Base-by-base conservation (phyloP, 2,113 vertebrate genomes). In the Alces alces region DNA sequence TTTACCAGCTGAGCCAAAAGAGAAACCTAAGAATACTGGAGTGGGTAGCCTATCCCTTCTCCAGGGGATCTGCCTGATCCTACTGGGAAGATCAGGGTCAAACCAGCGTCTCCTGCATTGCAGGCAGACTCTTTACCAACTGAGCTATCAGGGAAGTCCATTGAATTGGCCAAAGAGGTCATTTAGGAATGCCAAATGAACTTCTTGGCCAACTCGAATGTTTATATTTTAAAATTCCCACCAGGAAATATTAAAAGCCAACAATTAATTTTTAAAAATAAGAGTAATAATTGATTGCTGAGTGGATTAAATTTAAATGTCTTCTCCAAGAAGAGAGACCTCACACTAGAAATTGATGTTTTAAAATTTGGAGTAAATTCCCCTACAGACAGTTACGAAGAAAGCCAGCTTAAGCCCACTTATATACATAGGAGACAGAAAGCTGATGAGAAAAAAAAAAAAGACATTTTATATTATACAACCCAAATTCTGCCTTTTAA, bases 291-390 rank as follows among this genome's bases (percentile, higher is more conserved):
- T 86, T 86, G 17, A 57, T 43, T 80, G 12, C 30, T 16, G 2
- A 12, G 8, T 27, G 9, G 30, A 52, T 60, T 66, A 94, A 84
- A 1, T 91, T 86, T 89, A 76, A 89, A 61, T 3, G 0, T 78
- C 16, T 57, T 93, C 25, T 47, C 4, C 33, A 86, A 52, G 25
- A 76, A 43, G 17, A 43, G 6, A 70, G n/a, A 73, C 55, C 4
- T 60, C 19, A 95, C 0, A 54, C 2, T 45, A 85, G 7, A 79
- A 89, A 89, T 2, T 92, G 43, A 50, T 7, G 45, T 85, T 92
- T 89, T 39, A 86, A 89, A 57, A 19, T 82, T 86, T 17, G 66
- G 15, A 28, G n/a, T 80, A 89, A 83, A 92, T 89, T 92, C 9
- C 21, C 25, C 23, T 79, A 12, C 1, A 87, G 3, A 39, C 4